phyloP scores from a whole-genome alignment of 2,113 vertebrate species.

The Acanthisitta chloris region DNA sequence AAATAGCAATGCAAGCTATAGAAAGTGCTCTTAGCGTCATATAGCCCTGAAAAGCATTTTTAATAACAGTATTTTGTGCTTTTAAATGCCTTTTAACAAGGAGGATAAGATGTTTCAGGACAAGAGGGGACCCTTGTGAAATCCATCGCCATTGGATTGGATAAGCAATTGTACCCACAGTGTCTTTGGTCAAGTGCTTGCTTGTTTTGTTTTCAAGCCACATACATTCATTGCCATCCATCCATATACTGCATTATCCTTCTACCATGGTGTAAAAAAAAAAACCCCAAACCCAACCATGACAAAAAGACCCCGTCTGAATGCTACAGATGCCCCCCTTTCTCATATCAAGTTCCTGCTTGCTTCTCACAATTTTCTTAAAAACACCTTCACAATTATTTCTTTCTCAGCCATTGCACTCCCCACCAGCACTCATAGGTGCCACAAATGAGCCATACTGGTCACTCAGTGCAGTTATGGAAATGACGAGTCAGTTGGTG shows the following conservation, averaged over 20 bases:
- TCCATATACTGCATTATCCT: neutral
- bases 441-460: accelerated
- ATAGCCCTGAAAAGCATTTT: slow-evolving; percentile 78
- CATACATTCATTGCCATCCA: neutral
- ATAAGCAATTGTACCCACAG: neutral
- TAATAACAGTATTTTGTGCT: slow-evolving; percentile 60
- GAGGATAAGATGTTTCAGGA: slow-evolving; percentile 20
- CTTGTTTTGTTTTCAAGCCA: slow-evolving; percentile 22
- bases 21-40: slow-evolving; percentile 73
- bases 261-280: neutral
- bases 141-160: neutral
- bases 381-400: neutral
- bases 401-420: neutral
- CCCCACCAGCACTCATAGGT: neutral
- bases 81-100: slow-evolving; percentile 64
- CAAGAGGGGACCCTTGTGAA: slow-evolving; percentile 7
- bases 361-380: neutral
- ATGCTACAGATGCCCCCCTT: neutral
- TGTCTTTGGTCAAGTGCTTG: neutral
- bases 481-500: neutral
- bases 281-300: neutral
- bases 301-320: neutral
- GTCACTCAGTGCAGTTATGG: neutral
- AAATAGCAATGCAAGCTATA: slow-evolving; percentile 75
- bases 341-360: neutral